Evolutionary conservation across 2,888 invertebrate genomes (phyloP).

Genomic region (Siphonodentalium dalli): DNA sequence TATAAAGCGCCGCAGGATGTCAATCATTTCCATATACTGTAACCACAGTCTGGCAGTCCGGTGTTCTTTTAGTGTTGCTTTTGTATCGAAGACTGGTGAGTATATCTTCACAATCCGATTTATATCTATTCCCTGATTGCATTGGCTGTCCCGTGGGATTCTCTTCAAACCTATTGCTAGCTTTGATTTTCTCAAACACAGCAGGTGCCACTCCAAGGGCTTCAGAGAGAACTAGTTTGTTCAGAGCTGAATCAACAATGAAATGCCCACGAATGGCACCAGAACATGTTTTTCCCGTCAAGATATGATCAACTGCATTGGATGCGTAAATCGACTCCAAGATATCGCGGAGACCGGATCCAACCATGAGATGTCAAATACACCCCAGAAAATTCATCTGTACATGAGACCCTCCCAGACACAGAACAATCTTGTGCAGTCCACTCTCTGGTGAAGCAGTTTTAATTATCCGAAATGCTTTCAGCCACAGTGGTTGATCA

Average conservation of each 20-base stretch:
- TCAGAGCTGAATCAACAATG: constrained; percentile 23
- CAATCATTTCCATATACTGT: no score
- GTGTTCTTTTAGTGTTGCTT: no score
- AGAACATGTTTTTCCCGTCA: constrained; percentile 35
- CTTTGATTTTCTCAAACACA: no score
- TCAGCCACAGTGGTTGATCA: constrained; percentile 36
- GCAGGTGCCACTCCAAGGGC: background rate
- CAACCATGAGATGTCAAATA: constrained; percentile 35
- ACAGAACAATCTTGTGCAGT: constrained; percentile 18
- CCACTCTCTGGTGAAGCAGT: constrained; percentile 10
- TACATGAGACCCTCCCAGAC: constrained; percentile 27
- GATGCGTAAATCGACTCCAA: constrained; percentile 34
- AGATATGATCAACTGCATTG: constrained; percentile 35
- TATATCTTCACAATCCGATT: no score
- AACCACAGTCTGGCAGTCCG: no score
- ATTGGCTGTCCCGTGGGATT: no score
- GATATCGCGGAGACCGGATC: constrained; percentile 34
- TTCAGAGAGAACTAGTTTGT: constrained; percentile 1
- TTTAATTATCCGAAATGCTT: constrained; percentile 20
- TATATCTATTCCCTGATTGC: no score
- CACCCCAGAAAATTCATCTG: constrained; percentile 36
- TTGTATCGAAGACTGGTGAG: no score
- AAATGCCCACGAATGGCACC: constrained; percentile 33
- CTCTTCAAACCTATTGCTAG: no score
- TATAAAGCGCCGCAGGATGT: no score